Base-by-base conservation (phyloP, 2,888 invertebrate genomes). In the Gibbula magus region DNA sequence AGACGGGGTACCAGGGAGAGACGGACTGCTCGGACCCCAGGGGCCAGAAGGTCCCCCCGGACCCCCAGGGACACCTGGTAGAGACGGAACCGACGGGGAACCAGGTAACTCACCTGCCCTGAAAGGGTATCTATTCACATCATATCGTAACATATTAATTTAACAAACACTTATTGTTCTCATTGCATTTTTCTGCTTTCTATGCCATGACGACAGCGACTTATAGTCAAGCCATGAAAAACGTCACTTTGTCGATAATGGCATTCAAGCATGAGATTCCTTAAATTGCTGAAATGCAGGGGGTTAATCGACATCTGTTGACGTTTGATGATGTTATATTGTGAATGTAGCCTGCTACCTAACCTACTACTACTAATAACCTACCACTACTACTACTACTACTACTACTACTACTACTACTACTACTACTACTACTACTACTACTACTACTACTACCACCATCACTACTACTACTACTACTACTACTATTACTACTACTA, bases 1-100 rank as follows among this genome's bases (percentile, higher is more conserved):
- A 0, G 81, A 79, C 77, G 88, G 89, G 66, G 84, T 84, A 25
- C 79, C 86, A 1, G 89, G 89, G 35, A 82, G 83, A 8, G 80
- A 85, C 8, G 90, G 90, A 76, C 84, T 84, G 54, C 83, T 85
- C 20, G 90, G 90, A n/a, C 74, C 82, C 8, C 83, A 84, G 18
- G 96, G 96, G 52, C 94, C 94, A 75, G 94, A 95, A 22, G 97
- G 96, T 20, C 93, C 94, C 86, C 95, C 95, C 73, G 96, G 97
- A 54, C 92, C 94, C 0, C 94, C 35, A 13, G 79, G 79, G 18
- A 32, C 32, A 39, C 56, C 22, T 18, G 79, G 79, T 8, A 20
- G 45, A 20, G 54, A 53, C 22, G 79, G 79, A 8, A 74, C 54
- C 32, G 73, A 56, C n/a, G 79, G 79, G 54, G 25, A n/a, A 10